Conservation (phyloP, 1,140 invertebrate genomes). For the Lucilia cuprina region DNA sequence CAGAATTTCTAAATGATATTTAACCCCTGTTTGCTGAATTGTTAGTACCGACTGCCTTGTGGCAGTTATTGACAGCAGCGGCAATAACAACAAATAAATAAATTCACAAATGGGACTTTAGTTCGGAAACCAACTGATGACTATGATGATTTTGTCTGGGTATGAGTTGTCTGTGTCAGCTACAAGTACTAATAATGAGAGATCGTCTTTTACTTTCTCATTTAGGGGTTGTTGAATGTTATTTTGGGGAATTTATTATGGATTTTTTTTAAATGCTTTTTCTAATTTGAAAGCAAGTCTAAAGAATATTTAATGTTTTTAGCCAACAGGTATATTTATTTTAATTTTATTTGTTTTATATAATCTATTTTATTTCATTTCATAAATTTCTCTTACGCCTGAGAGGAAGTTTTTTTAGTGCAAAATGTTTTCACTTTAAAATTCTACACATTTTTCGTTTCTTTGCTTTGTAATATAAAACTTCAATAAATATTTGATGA, state of each 20-base stretch:
- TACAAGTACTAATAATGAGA: slow-evolving; percentile 14
- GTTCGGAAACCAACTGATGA: neutral
- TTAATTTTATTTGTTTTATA: too few relatives aligned
- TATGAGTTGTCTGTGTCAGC: neutral
- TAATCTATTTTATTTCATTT: too few relatives aligned
- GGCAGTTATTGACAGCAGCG: neutral
- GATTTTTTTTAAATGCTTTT: neutral
- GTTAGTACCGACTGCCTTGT: neutral
- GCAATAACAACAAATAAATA: neutral
- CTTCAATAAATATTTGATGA: too few relatives aligned
- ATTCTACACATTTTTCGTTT: too few relatives aligned
- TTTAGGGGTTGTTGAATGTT: too few relatives aligned
- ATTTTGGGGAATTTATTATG: neutral
- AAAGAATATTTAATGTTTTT: neutral
- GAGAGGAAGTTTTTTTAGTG: too few relatives aligned
- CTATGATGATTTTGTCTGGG: too few relatives aligned
- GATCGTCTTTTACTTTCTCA: too few relatives aligned
- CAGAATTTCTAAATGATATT: neutral
- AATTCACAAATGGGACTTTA: neutral
- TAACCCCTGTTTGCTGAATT: neutral
- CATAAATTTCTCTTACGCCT: too few relatives aligned
- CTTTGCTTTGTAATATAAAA: too few relatives aligned
- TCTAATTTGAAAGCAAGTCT: neutral
- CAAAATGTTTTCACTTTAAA: too few relatives aligned
- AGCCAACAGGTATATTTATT: neutral